Conservation (phyloP, 2,888 invertebrate species). For the Andrena bucephala region DNA sequence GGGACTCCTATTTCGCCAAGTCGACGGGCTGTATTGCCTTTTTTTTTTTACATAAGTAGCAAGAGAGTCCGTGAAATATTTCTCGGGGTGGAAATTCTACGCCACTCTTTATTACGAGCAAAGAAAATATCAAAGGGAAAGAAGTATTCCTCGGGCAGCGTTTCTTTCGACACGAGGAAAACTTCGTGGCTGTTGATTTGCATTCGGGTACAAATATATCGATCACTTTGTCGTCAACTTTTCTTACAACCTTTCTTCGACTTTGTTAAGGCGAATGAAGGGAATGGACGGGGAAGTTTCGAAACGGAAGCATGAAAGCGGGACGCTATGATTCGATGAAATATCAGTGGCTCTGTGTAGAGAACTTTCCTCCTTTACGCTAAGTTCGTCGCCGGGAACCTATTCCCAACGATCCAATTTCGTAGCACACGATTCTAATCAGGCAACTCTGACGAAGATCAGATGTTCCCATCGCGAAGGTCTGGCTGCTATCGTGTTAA, state of each 20-base stretch:
- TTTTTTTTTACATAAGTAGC: conserved; percentile 17
- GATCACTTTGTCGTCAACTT: no score
- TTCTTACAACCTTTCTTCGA: no score
- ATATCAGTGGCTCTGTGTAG: background rate
- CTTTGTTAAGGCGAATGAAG: background rate
- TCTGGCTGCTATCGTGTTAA: background rate
- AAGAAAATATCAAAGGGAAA: background rate
- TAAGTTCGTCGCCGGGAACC: background rate
- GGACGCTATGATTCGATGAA: background rate
- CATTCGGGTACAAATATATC: no score
- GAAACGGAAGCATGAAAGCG: background rate
- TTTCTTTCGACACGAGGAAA: background rate
- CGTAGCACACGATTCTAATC: conserved; percentile 32
- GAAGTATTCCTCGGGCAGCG: background rate
- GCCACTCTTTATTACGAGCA: background rate
- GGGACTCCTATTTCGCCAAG: background rate
- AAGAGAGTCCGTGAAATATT: conserved; percentile 2
- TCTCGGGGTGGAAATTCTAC: background rate
- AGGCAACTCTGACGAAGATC: conserved; percentile 13
- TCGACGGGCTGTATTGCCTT: background rate
- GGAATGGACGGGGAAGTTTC: background rate
- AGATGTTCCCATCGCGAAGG: background rate
- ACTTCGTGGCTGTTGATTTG: background rate
- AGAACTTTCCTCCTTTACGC: conserved; percentile 20
- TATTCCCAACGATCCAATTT: conserved; percentile 35